Base-by-base conservation (phyloP, 2,113 vertebrate genomes). In the Ceratotherium simum region DNA sequence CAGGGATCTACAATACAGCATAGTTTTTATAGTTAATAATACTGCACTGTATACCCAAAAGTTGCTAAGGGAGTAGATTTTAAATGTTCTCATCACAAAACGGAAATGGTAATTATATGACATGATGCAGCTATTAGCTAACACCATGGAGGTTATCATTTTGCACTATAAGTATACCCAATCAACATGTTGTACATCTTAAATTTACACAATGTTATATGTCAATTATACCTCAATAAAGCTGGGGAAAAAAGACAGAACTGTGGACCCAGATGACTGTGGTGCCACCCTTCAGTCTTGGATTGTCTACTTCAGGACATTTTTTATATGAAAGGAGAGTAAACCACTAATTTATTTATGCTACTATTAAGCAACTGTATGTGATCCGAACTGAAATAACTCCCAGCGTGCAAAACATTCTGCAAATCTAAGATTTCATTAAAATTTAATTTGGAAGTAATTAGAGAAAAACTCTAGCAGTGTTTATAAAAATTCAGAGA, bases 371-470 rank as follows among this genome's bases (percentile, higher is more conserved):
- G 46, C 25, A 83, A 46, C 11, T 69, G 27, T 27, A 23, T 72
- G 27, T 13, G 31, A 86, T 72, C 75, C 56, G 65, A 31, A 54
- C 27, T 51, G 27, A 95, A 90, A 82, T 18, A 73, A 84, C 64
- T 90, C 62, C 36, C 46, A 70, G 48, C 17, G 87, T 42, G 73
- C 8, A 56, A 96, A 95, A 78, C 33, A 95, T 72, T 62, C n/a
- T 79, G 20, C 10, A 70, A 79, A 82, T 87, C 75, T 27, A 48
- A 86, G 29, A 72, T 72, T 94, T 80, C 33, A 86, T 78, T 95
- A 91, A 93, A 87, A 95, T 78, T 87, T 90, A 72, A 90, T 90
- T 79, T 92, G 58, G 36, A 96, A 91, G 81, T 64, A 70, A 73
- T 79, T 36, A 91, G 20, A 85, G 51, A 54, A 96, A 94, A 84